These are phyloP conservation scores for Halcyon chelicuti DNA, from an alignment of 2,797 vertebrate species.

Conservation along the genomic window DNA sequence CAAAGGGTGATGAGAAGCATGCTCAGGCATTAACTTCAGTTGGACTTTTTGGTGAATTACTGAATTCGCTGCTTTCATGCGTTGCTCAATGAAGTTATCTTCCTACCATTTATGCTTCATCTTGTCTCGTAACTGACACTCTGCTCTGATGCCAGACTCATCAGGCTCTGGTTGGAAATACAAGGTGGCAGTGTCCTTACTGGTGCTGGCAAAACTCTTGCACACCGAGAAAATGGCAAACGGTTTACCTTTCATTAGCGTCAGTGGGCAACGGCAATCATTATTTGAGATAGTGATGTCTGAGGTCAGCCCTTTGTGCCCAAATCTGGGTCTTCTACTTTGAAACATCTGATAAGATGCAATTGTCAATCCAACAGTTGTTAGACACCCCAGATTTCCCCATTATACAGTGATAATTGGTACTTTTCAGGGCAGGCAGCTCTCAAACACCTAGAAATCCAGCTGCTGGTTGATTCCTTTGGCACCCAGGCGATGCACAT, in stretches of 20 bases:
- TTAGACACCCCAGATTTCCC: background rate
- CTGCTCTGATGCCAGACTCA: background rate
- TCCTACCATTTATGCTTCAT: background rate
- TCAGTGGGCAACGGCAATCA: background rate
- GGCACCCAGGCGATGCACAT: fast-evolving
- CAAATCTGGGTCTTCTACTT: background rate
- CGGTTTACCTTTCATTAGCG: background rate
- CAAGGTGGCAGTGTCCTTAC: background rate
- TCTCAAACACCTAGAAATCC: background rate
- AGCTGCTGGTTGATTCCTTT: background rate
- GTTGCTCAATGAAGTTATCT: background rate
- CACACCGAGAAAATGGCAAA: background rate
- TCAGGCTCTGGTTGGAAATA: background rate
- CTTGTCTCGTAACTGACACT: background rate
- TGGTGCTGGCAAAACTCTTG: background rate
- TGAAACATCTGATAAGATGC: background rate
- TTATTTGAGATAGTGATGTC: background rate
- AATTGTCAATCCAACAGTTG: background rate
- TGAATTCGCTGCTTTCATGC: background rate
- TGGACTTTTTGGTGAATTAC: background rate
- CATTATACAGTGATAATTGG: background rate
- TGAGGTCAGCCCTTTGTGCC: background rate
- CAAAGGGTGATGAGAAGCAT: background rate
- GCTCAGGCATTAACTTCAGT: background rate
- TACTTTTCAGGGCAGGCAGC: background rate